Percentiles rank a stretch among this genome's conserved stretches.
These are phyloP conservation scores for Ranitomeya imitator DNA, from an alignment of 2,113 vertebrate species.

Conservation along the genomic window DNA sequence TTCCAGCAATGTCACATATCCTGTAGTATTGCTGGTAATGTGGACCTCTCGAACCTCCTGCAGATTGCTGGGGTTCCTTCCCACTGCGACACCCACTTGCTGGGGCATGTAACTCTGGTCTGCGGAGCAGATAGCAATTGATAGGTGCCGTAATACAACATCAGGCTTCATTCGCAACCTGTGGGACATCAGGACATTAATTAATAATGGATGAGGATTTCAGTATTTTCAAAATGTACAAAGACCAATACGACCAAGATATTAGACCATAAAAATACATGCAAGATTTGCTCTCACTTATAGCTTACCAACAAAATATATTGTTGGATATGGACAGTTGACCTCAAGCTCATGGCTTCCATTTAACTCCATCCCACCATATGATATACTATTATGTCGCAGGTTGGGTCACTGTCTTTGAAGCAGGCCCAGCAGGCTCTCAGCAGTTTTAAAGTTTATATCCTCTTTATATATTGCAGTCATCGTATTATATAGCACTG, in stretches of 20 bases:
- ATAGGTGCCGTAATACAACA: conserved; percentile 88
- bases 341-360: no score
- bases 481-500: no score
- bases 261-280: no score
- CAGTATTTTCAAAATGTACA: neutral
- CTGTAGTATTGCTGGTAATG: conserved; percentile 95
- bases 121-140: conserved; percentile 88
- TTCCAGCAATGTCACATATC: conserved; percentile 93
- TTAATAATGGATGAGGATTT: neutral
- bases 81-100: conserved; percentile 91
- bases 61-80: conserved; percentile 83
- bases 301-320: no score
- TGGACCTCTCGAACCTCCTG: conserved; percentile 95
- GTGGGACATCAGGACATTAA: neutral
- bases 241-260: neutral
- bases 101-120: conserved; percentile 99
- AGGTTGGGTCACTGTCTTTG: no score
- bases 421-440: no score
- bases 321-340: no score
- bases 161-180: conserved; percentile 96
- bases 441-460: no score
- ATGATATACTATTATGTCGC: no score
- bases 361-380: no score
- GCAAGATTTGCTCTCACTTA: no score
- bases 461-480: no score